These are phyloP conservation scores for Cetoscarus ocellatus DNA, from an alignment of 2,797 vertebrate species.

Conservation along the genomic window DNA sequence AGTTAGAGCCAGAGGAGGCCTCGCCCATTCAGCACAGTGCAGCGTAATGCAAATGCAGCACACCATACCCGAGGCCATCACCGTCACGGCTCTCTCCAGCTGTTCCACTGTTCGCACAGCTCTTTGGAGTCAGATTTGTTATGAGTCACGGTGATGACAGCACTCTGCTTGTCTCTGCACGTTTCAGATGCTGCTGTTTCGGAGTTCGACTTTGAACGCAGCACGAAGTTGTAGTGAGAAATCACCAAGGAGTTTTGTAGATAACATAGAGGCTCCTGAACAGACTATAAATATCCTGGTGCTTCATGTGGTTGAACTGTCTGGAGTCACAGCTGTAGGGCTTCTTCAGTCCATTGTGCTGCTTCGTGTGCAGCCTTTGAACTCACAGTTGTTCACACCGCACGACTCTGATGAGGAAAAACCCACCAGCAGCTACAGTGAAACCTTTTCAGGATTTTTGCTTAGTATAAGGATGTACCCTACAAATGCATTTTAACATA, in stretches of 20 bases:
- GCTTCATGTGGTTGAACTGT: constrained; percentile 63
- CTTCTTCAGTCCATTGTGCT: constrained; percentile 31
- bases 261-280: constrained; percentile 38
- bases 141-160: constrained; percentile 52
- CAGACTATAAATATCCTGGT: constrained; percentile 65
- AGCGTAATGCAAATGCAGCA: neutral
- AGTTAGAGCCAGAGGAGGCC: constrained; percentile 51
- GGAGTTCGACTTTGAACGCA: constrained; percentile 16
- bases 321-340: constrained; percentile 53
- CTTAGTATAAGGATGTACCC: neutral
- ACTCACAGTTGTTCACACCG: constrained; percentile 21
- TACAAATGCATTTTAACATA: neutral
- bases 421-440: neutral
- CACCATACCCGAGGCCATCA: neutral
- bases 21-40: constrained; percentile 22
- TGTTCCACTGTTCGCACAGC: constrained; percentile 48
- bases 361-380: constrained; percentile 44
- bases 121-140: constrained; percentile 38
- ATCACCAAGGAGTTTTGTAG: constrained; percentile 17
- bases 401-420: constrained; percentile 32
- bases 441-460: constrained; percentile 6
- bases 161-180: constrained; percentile 44
- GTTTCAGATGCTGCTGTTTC: constrained; percentile 20
- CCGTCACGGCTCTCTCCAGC: constrained; percentile 44
- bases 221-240: constrained; percentile 12